Conservation (phyloP, 2,888 invertebrate genomes). For the Julus scanicus region DNA sequence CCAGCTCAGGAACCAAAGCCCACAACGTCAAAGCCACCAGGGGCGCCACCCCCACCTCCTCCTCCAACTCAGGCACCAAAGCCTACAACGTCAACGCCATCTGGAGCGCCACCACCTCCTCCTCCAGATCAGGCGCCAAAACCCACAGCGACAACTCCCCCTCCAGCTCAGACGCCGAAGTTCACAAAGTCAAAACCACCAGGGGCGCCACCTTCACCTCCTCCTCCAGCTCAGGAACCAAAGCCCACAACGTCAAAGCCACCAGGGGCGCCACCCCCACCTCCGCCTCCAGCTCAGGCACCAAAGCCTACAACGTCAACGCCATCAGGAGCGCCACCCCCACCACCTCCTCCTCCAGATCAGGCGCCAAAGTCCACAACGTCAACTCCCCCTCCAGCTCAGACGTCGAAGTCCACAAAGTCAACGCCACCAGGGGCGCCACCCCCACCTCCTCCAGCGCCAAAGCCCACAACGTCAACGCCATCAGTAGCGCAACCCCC, state of each 20-base stretch:
- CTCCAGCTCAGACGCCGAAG: not conserved
- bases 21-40: too few relatives aligned
- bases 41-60: too few relatives aligned
- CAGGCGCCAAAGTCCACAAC: not conserved
- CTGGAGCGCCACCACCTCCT: not conserved
- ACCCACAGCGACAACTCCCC: not conserved
- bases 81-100: not conserved
- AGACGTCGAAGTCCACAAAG: not conserved
- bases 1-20: not conserved
- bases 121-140: not conserved
- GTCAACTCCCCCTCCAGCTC: not conserved
- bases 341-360: not conserved
- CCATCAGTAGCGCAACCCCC: not conserved
- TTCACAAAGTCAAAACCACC: too few relatives aligned
- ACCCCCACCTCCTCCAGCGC: not conserved
- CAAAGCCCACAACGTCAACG: not conserved
- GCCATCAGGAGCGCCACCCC: not conserved
- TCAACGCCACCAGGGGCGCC: too few relatives aligned
- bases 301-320: not conserved
- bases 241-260: not conserved
- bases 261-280: too few relatives aligned
- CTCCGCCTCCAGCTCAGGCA: not conserved
- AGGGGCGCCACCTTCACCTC: too few relatives aligned
- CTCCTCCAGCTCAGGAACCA: too few relatives aligned
- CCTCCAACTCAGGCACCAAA: too few relatives aligned